phyloP scores from a whole-genome alignment of 2,888 invertebrate species.

The Agelastica alni region DNA sequence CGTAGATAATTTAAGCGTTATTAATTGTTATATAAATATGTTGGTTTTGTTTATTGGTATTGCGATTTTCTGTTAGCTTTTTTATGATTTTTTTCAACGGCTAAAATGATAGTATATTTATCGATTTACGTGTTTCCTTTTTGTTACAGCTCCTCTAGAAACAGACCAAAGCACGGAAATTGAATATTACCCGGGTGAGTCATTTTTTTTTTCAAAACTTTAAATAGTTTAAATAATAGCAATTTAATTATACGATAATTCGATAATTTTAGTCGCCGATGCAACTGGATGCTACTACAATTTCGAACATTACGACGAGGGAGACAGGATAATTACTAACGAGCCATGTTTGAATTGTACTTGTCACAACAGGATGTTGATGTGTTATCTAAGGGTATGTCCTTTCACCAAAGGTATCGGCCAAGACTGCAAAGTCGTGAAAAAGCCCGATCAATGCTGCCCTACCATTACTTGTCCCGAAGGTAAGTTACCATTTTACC shows the following conservation, averaged over 20 bases:
- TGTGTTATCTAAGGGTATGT: conserved; percentile 93
- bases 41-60: too few relatives aligned
- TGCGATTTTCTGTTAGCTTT: too few relatives aligned
- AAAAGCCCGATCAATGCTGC: conserved; percentile 90
- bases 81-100: too few relatives aligned
- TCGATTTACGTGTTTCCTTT: too few relatives aligned
- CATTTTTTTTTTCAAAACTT: not conserved
- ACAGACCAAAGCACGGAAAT: conserved; percentile 61
- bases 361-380: conserved; percentile 92
- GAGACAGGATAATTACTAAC: conserved; percentile 91
- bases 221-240: not conserved
- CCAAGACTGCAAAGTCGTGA: conserved; percentile 88
- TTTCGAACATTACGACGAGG: conserved; percentile 91
- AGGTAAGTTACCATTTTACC: conserved; percentile 71
- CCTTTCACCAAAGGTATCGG: conserved; percentile 93
- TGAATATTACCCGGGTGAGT: conserved; percentile 67
- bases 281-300: conserved; percentile 88
- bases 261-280: conserved; percentile 53
- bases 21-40: too few relatives aligned
- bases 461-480: conserved; percentile 92
- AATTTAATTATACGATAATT: not conserved
- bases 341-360: conserved; percentile 96
- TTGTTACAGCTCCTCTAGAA: conserved; percentile 69
- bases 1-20: too few relatives aligned
- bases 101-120: too few relatives aligned